Base-by-base conservation (phyloP, 2,113 vertebrate genomes). In the Burhinus bistriatus region DNA sequence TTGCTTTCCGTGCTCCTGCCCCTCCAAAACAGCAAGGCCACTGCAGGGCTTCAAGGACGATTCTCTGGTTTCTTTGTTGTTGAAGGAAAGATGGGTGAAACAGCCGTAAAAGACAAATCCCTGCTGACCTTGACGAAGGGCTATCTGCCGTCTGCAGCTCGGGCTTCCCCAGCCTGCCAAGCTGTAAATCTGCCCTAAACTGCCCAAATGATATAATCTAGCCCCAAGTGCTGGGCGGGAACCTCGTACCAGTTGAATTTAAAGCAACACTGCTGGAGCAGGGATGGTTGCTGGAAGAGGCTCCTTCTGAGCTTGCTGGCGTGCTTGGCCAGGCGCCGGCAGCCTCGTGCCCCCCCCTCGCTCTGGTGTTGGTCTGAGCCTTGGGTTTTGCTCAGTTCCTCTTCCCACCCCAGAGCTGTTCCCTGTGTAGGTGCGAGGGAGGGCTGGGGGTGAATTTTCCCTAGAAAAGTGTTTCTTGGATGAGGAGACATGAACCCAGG, bases 301-400 rank as follows among this genome's bases (percentile, higher is more conserved):
- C 64, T 92, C 3, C 16, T 44, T 86, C 75, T 55, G 79, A 62
- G 14, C 44, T 44, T 15, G 44, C 44, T 15, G 44, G 44, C 14
- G 44, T 38, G 57, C 26, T 40, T 7, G 12, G 32, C 9, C 6
- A 2, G 34, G 68, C 0, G 14, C 44, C 52, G 69, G 29, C n/a
- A 8, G 64, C 5, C 51, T 55, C 0, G 1, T 51, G 34, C 29
- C 70, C 38, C 25, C 57, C 12, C 64, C 40, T 57, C 0, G 1
- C 45, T 30, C 68, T 1, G 1, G 45, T 1, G 1, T 25, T 12
- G 47, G 6, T 36, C 45, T 36, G 78, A 57, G 47, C 42, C 18
- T 65, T 0, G 1, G 13, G 25, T 57, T 87, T 82, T 30, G 51
- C 82, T 90, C 8, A 0, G 23, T 70, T 81, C 84, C 62, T 85